Percentiles rank a stretch among this genome's conserved stretches.
phyloP scores from a whole-genome alignment of 2,797 vertebrate genomes.

The Tragopan temminckii region DNA sequence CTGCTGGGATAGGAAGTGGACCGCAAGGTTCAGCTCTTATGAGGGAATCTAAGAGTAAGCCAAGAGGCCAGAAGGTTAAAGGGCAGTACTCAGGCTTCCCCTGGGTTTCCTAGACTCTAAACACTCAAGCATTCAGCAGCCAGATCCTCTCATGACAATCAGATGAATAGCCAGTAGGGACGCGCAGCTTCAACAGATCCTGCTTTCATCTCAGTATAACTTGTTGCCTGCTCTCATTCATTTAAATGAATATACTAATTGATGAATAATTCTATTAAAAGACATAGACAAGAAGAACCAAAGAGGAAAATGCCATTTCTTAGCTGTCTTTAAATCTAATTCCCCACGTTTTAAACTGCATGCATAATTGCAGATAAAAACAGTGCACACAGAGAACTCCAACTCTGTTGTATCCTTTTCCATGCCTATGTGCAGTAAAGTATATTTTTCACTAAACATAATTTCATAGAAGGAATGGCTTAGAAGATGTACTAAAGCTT shows the following conservation, averaged over 20 bases:
- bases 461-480: not conserved
- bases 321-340: not conserved
- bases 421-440: not conserved
- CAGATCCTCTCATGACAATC: slow-evolving; percentile 38
- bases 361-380: not conserved
- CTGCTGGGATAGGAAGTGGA: slow-evolving; percentile 57
- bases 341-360: not conserved
- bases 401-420: not conserved
- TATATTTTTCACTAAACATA: not conserved
- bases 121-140: slow-evolving; percentile 24
- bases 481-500: not conserved
- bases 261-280: not conserved
- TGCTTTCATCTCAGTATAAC: not conserved
- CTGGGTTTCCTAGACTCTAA: slow-evolving; percentile 25
- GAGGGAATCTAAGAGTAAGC: slow-evolving; percentile 45
- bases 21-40: slow-evolving; percentile 40
- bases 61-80: slow-evolving; percentile 68
- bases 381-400: not conserved
- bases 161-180: slow-evolving; percentile 46
- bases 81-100: slow-evolving; percentile 45
- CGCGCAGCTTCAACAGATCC: not conserved
- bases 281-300: not conserved
- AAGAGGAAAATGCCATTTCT: not conserved
- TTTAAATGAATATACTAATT: not conserved
- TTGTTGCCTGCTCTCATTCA: not conserved